Evolutionary conservation across 2,797 vertebrate species (phyloP), one percentile per base, ranked within the genome.

Genomic region (Stomatorhinus walkeri): DNA sequence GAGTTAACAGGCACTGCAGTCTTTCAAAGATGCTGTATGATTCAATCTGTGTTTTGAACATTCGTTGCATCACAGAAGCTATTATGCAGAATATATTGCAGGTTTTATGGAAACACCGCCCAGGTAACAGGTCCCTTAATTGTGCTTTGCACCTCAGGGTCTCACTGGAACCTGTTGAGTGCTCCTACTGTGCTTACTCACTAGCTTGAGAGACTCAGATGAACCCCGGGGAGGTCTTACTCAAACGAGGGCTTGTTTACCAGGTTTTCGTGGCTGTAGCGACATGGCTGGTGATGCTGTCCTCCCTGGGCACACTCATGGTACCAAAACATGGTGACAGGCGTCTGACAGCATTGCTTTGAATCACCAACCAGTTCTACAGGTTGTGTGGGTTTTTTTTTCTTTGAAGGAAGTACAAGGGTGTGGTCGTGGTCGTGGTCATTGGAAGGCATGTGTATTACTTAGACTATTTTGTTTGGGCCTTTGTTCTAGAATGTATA

Each of bases 331-430:
- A 52, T 56, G 12, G 28, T 59, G 52, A 87, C 24, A 10, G 85
- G 24, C 19, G 16, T 32, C 52, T 56, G 22, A 24, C 85, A 56
- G 51, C 49, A 32, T 85, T 46, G 9, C 81, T 28, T 59, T 56
- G 43, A 52, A 56, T 56, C 22, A 87, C 52, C 49, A 56, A 87
- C 85, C 85, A n/a, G 85, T 87, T 59, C 12, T 56, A 32, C 85
- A 59, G 52, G 85, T 87, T 87, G 14, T 14, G 52, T 10, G 14
- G 1, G 9, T 86, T 59, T 52, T 52, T 4, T 56, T 46, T 28
- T 9, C 22, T 85, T 52, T 86, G n/a, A 14, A 32, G 85, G 51
- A 86, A 52, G 85, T 40, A 40, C 6, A 40, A 56, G 85, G 85
- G 85, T 9, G 85, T 87, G 85, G 40, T 22, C 9, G 85, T 87